Conservation (phyloP, 2,888 invertebrate genomes). For the Tenthredo mesomela region DNA sequence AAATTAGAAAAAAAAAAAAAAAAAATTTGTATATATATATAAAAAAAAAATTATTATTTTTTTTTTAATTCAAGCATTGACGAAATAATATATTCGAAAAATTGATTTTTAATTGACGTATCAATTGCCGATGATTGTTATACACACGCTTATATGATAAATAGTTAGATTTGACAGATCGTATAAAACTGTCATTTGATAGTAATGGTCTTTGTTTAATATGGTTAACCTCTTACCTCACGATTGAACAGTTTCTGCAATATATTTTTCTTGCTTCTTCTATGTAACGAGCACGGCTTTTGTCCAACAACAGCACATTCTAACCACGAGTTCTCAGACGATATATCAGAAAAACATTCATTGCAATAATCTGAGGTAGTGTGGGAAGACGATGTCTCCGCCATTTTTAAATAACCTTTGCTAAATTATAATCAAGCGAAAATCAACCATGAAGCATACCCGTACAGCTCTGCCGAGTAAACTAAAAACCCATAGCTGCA, state of each 20-base stretch:
- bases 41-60: neutral
- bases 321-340: conserved; percentile 70
- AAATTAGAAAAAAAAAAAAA: neutral
- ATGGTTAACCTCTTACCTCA: conserved; percentile 79
- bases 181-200: conserved; percentile 61
- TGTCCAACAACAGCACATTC: conserved; percentile 73
- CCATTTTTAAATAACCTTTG: conserved; percentile 77
- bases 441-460: conserved; percentile 48
- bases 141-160: neutral
- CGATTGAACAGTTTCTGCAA: conserved; percentile 81
- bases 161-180: conserved; percentile 60
- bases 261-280: conserved; percentile 71
- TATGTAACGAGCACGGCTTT: conserved; percentile 67
- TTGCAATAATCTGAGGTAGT: conserved; percentile 76
- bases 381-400: conserved; percentile 77
- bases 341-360: conserved; percentile 75
- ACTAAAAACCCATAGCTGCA: conserved; percentile 26
- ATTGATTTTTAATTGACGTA: conserved; percentile 1
- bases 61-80: neutral
- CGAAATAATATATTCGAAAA: neutral
- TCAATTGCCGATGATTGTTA: neutral
- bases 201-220: conserved; percentile 61
- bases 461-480: conserved; percentile 15
- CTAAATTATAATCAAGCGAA: conserved; percentile 35
- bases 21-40: no score